Evolutionary conservation across 2,113 vertebrate genomes (phyloP), one percentile per base, ranked within the genome.

Genomic region (Nesogale talazaci): DNA sequence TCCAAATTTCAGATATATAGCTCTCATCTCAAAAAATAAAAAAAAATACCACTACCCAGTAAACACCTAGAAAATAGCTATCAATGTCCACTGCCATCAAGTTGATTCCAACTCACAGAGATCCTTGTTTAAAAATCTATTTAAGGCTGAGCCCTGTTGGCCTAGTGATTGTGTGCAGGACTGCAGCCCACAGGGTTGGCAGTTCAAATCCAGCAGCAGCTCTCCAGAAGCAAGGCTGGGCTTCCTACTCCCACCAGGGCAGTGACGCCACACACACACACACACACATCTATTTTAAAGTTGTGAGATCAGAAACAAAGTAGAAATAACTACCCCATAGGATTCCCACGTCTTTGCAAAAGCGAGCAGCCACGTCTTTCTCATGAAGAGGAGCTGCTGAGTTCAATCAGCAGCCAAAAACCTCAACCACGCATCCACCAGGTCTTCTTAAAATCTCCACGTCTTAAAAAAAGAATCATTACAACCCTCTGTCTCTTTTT

Each of bases 1-100:
- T 85, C 57, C 85, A 94, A 94, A 95, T 88, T 93, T 92, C 27
- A 93, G 92, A 80, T 86, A 16, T 40, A 61, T 77, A 27, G 78
- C 57, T 83, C 19, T 76, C 11, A 82, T 52, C 38, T 82, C 34
- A 72, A 36, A 16, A 69, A 94, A 91, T 19, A 78, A 90, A 90
- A 81, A 36, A 83, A 82, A 83, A 88, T n/a, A 83, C 12, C 23
- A 31, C 80, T 59, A 83, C 42, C 40, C 19, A 69, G 65, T 77
- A 25, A 91, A 42, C 22, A 83, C 42, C 29, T 94, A 84, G 42
- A 31, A 67, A 67, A 67, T 31, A 67, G 23, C 29, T 29, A 67
- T 29, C 65, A 67, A 31, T 14, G 31, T 29, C 65, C 65, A 67
- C 65, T 67, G 65, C 9, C 29, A 67, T 11, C 65, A 67, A 67